Base-by-base conservation (phyloP, 2,797 vertebrate species). In the Clarias fuscus region DNA sequence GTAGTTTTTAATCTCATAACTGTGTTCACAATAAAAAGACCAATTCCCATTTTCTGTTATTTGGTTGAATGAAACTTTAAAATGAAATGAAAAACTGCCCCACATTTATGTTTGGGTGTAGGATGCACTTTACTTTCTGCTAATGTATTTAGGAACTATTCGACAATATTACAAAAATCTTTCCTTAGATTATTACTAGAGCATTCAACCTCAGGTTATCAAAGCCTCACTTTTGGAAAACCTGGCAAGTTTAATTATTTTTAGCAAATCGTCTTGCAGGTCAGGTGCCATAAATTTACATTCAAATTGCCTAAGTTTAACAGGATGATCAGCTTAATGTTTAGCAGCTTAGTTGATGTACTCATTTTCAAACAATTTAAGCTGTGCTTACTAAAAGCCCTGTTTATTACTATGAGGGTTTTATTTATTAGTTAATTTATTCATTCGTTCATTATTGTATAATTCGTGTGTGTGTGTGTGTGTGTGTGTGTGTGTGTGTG, bases 161-260 rank as follows among this genome's bases (percentile, higher is more conserved):
- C 18, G 1, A 61, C 56, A 78, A 61, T 59, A 78, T 78, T 78
- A 59, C 76, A 61, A 56, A 30, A 59, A 77, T 37, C 10, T 22
- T 33, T 78, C 18, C 76, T 78, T 30, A 78, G 56, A 78, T 61
- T 78, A 78, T 78, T 61, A 24, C 76, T 22, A 8, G 5, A 78
- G 11, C 30, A 59, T 59, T 78, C 56, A 59, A 78, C 18, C 17
- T 37, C 0, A 8, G n/a, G 48, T 17, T 27, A 76, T 30, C 48
- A 76, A 76, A 56, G 43, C 72, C 14, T 27, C 43, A 75, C 5
- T 75, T 56, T 27, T 1, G 7, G 0, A 17, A 77, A 77, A 10
- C 27, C 33, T 20, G 20, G 58, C 24, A 20, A n/a, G 17, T 56
- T 53, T 6, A 17, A 18, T 75, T 56, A 30, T n/a, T 56, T 76